phyloP scores from a whole-genome alignment of 2,888 invertebrate genomes.

The Apocheima hispidaria region DNA sequence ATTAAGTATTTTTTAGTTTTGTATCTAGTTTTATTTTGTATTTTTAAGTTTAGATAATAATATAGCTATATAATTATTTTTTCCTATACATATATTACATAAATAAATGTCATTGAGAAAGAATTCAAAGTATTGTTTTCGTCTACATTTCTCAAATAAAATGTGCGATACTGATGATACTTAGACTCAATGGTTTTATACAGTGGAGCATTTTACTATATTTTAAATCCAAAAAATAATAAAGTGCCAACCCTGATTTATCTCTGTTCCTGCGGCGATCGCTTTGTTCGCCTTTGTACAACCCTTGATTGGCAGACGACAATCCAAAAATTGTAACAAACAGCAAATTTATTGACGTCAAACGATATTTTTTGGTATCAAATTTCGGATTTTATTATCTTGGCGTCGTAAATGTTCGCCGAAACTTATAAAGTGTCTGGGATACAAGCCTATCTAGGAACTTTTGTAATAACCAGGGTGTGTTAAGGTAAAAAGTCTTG shows the following conservation, averaged over 20 bases:
- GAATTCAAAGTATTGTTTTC: too few species aligned
- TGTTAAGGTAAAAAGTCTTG: slow-evolving; percentile 45
- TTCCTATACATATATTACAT: too few species aligned
- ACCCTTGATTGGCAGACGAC: slow-evolving; percentile 66
- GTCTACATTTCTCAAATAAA: too few species aligned
- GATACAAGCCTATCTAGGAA: slow-evolving; percentile 38
- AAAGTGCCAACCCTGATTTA: slow-evolving; percentile 35
- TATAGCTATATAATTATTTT: too few species aligned
- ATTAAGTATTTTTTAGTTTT: too few species aligned
- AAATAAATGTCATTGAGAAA: too few species aligned
- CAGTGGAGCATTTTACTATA: too few species aligned
- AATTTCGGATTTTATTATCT: slow-evolving; percentile 38
- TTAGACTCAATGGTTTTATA: too few species aligned
- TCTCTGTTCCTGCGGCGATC: slow-evolving; percentile 47
- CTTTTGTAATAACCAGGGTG: slow-evolving; percentile 47
- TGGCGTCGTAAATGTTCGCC: slow-evolving; percentile 35
- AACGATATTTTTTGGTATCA: slow-evolving; percentile 44
- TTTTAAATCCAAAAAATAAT: neutral
- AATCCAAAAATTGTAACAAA: slow-evolving; percentile 60
- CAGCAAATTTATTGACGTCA: slow-evolving; percentile 53
- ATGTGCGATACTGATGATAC: too few species aligned
- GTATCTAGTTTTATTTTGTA: too few species aligned
- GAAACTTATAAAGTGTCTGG: slow-evolving; percentile 40
- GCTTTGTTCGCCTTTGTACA: slow-evolving; percentile 54
- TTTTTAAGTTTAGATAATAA: too few species aligned